phyloP scores from a whole-genome alignment of 2,888 invertebrate species.

The Nebria brevicollis region DNA sequence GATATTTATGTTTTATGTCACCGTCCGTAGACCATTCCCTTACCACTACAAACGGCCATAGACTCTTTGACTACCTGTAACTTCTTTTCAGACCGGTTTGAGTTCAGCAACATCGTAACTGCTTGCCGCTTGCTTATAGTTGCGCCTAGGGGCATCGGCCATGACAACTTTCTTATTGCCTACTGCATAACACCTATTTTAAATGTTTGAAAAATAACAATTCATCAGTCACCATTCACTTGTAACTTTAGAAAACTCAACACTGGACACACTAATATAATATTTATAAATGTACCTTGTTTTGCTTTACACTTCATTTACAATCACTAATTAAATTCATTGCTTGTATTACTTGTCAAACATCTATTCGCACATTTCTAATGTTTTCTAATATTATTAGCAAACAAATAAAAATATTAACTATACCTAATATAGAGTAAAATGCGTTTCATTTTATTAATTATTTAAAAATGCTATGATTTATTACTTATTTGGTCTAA shows the following conservation, averaged over 20 bases:
- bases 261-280: too few relatives aligned
- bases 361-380: too few relatives aligned
- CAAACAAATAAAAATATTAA: too few relatives aligned
- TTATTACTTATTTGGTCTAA: too few relatives aligned
- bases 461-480: too few relatives aligned
- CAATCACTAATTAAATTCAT: too few relatives aligned
- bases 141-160: constrained; percentile 30
- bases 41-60: constrained; percentile 22
- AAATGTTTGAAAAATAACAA: constrained; percentile 40
- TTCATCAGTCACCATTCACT: constrained; percentile 40
- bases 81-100: constrained; percentile 46
- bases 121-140: constrained; percentile 18
- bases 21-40: constrained; percentile 25
- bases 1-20: constrained; percentile 47
- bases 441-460: too few relatives aligned
- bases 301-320: too few relatives aligned
- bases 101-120: constrained; percentile 43
- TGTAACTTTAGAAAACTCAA: neutral
- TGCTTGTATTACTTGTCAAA: too few relatives aligned
- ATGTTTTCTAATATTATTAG: too few relatives aligned
- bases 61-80: constrained; percentile 47
- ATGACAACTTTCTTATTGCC: constrained; percentile 45
- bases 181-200: constrained; percentile 42
- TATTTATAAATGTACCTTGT: too few relatives aligned
- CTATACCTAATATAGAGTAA: too few relatives aligned